These are phyloP conservation scores for Sebastes ruberrimus DNA, from an alignment of 2,797 vertebrate species.

Conservation along the genomic window DNA sequence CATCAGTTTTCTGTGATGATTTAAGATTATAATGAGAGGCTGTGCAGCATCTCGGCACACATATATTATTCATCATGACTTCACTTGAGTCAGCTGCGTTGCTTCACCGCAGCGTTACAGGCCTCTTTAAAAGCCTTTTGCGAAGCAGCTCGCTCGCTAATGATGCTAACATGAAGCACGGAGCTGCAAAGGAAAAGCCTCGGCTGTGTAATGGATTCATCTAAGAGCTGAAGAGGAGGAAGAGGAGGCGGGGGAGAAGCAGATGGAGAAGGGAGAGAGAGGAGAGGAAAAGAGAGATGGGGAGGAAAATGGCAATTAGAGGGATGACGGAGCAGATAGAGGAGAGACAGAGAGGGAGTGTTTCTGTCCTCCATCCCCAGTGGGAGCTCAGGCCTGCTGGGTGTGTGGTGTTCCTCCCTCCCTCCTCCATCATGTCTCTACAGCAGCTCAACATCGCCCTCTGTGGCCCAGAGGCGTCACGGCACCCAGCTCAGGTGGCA, in stretches of 20 bases:
- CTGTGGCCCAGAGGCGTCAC: neutral
- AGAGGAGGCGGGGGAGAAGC: neutral
- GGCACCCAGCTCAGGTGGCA: conserved; percentile 51
- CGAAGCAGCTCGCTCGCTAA: conserved; percentile 17
- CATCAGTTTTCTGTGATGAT: neutral
- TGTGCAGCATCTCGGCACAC: conserved; percentile 19
- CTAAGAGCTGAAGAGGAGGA: neutral
- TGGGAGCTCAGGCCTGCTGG: conserved; percentile 33
- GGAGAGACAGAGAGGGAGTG: conserved; percentile 20
- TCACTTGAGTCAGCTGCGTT: conserved; percentile 37
- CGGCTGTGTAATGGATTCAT: conserved; percentile 20
- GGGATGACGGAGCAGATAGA: conserved; percentile 33
- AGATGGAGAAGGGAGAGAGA: neutral
- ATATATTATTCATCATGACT: conserved; percentile 65
- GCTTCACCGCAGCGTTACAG: conserved; percentile 17
- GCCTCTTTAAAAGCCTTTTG: conserved; percentile 28
- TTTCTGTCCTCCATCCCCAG: conserved; percentile 21
- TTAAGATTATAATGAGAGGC: conserved; percentile 23
- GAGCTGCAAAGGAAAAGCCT: conserved; percentile 15
- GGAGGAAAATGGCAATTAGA: neutral
- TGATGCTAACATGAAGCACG: conserved; percentile 22
- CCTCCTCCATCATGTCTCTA: neutral
- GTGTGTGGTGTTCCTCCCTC: conserved; percentile 9
- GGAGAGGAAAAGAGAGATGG: neutral
- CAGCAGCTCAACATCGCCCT: conserved; percentile 36